Evolutionary conservation across 1,140 invertebrate species (phyloP), one percentile per base, ranked within the genome.

Genomic region (Caerostris darwini): DNA sequence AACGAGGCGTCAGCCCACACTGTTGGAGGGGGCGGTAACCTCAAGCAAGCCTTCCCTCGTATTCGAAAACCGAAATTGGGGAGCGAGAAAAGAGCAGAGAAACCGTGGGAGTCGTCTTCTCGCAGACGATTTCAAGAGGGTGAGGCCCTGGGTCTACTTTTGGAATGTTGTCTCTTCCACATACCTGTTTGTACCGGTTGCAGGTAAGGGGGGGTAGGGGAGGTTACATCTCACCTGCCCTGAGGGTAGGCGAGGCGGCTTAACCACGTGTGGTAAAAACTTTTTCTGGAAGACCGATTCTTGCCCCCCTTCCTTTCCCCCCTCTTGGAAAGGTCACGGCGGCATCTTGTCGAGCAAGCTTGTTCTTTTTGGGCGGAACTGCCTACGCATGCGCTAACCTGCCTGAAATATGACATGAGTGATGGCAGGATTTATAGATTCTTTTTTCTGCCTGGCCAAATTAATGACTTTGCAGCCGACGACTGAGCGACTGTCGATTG

Each of bases 141-240:
- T 86, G 83, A 87, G 89, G 92, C 57, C 90, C 90, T n/a, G 54
- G n/a, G 34, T 50, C 34, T 54, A n/a, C 61, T 54, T 53, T 5
- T 50, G 92, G 92, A 93, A 93, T 93, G 92, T 59, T 86, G 92
- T 87, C 61, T 83, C 50, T 8, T 67, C 82, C 92, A 57, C 92
- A 93, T 93, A 93, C 92, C 92, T 93, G 92, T 93, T 92, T 92
- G 90, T 86, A 87, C 83, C 64, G 83, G 91, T 71, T 71, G 90
- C 53, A 82, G 53, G 61, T 54, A 61, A 83, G 91, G 61, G 34
- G 57, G 34, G 5, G 17, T 17, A 14, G n/a, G 54, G 61, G 56
- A 92, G 92, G 87, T 93, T 87, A 77, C 92, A 93, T 93, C 92
- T 93, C 91, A 93, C 82, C 92, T 87, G 82, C 83, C 92, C 92